A percentile compares a stretch with the other conserved stretches of the same genome.
These are phyloP conservation scores for Ips typographus DNA, from an alignment of 1,140 invertebrate species.

Conservation along the genomic window DNA sequence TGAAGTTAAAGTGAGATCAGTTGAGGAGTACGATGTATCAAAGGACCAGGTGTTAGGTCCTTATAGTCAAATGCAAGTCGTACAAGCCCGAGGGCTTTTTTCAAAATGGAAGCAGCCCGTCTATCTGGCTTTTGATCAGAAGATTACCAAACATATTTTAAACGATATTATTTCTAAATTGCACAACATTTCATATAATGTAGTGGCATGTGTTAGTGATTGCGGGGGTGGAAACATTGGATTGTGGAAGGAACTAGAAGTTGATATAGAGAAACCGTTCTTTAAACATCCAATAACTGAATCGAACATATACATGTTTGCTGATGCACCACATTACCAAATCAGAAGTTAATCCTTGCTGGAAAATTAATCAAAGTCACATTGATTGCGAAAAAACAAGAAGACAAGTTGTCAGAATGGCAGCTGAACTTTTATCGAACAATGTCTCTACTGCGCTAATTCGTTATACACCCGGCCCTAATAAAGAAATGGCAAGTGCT, in stretches of 20 bases:
- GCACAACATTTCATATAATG: slow-evolving; percentile 42
- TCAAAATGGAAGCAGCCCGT: slow-evolving; percentile 51
- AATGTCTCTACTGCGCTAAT: no score
- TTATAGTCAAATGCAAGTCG: slow-evolving; percentile 46
- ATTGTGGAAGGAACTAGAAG: slow-evolving; percentile 45
- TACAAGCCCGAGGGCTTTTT: slow-evolving; percentile 47
- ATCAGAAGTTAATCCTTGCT: slow-evolving; percentile 22
- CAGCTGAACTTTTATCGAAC: slow-evolving; percentile 16
- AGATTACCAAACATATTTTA: slow-evolving; percentile 46
- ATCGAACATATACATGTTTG: slow-evolving; percentile 36
- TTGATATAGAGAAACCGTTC: slow-evolving; percentile 23
- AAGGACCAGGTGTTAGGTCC: slow-evolving; percentile 50
- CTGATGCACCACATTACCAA: slow-evolving; percentile 34
- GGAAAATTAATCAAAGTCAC: slow-evolving; percentile 27
- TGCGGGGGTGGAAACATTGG: slow-evolving; percentile 41
- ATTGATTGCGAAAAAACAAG: slow-evolving; percentile 5
- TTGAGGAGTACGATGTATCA: slow-evolving; percentile 50
- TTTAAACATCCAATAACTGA: slow-evolving; percentile 35
- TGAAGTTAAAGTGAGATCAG: slow-evolving; percentile 30
- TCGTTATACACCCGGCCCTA: no score
- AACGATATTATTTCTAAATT: slow-evolving; percentile 18
- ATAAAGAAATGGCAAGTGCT: no score
- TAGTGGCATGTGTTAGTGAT: slow-evolving; percentile 36
- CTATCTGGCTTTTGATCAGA: slow-evolving; percentile 48
- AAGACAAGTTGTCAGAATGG: slow-evolving; percentile 33